Evolutionary conservation across 2,888 invertebrate species (phyloP), one percentile per base, ranked within the genome.

Genomic region (Mesoligia furuncula): DNA sequence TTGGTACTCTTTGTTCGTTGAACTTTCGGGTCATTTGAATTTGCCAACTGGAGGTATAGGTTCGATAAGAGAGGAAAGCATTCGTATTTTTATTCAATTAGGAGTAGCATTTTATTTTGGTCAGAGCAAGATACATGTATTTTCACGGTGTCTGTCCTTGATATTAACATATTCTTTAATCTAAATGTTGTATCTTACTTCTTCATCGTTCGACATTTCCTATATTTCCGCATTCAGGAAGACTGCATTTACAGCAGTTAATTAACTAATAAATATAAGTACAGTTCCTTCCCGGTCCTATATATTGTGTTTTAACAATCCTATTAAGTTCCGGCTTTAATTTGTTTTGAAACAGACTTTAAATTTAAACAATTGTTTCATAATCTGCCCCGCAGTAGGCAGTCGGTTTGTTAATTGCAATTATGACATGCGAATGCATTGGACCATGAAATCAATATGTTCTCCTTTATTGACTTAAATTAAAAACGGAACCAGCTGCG

Each of bases 391-490:
- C 54, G 69, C 68, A 77, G 79, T 45, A 74, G 66, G 69, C 51
- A 75, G 48, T 69, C 76, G 4, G 57, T 77, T 70, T 69, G 57
- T 83, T 87, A 82, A 85, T 84, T 84, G 75, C 69, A 54, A 81
- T 87, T 83, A 86, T 79, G 73, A 80, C 75, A 73, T 75, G 69
- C 51, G 67, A 73, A 67, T 68, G 72, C 70, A 83, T 76, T 87
- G 79, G 80, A 85, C 81, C 85, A 79, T 87, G 77, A 79, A 81
- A 83, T 83, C 77, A 80, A 84, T 87, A 80, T 81, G 48, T 61
- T 85, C 39, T 65, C 74, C 66, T 42, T 70, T 79, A 81, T 79
- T 85, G 79, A 62, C 73, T 81, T 62, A 42, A 73, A 75, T 68
- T 77, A 70, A 15, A 48, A 81, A 75, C 61, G 51, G 65, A 79